Conservation (phyloP, 2,797 vertebrate genomes). For the Acanthopagrus latus region DNA sequence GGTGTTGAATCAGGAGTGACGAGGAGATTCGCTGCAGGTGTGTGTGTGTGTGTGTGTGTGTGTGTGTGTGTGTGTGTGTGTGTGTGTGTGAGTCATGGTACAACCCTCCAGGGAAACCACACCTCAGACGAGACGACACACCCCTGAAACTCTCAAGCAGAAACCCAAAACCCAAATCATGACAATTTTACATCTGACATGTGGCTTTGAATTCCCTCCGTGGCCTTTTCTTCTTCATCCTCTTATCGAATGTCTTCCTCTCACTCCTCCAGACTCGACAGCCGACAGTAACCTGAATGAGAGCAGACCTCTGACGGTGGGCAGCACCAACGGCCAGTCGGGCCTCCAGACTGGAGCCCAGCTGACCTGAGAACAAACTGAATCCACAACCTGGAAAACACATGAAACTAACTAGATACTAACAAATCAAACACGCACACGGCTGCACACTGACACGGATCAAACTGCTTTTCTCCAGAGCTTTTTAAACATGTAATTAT, state of each 20-base stretch:
- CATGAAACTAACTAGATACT: constrained; percentile 20
- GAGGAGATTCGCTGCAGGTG: too few species aligned
- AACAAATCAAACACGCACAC: constrained; percentile 32
- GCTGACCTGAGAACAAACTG: constrained; percentile 24
- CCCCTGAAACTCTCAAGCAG: too few species aligned
- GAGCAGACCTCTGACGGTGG: constrained; percentile 36
- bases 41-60: too few species aligned
- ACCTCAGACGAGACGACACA: too few species aligned
- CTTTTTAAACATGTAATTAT: neutral
- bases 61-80: too few species aligned
- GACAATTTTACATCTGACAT: too few species aligned
- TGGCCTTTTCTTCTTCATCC: neutral
- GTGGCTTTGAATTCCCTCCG: too few species aligned
- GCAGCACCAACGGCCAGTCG: constrained; percentile 30
- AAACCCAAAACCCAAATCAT: too few species aligned
- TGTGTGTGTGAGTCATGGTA: too few species aligned
- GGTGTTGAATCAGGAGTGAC: too few species aligned
- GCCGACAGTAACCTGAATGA: constrained; percentile 24
- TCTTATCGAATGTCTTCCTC: neutral
- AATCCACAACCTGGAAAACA: neutral
- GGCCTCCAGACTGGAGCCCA: neutral
- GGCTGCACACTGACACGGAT: constrained; percentile 28
- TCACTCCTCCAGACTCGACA: constrained; percentile 38
- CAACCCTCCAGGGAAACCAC: too few species aligned
- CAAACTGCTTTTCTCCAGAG: neutral